Evolutionary conservation across 2,113 vertebrate genomes (phyloP).

Genomic region (Platycercus adscitus): DNA sequence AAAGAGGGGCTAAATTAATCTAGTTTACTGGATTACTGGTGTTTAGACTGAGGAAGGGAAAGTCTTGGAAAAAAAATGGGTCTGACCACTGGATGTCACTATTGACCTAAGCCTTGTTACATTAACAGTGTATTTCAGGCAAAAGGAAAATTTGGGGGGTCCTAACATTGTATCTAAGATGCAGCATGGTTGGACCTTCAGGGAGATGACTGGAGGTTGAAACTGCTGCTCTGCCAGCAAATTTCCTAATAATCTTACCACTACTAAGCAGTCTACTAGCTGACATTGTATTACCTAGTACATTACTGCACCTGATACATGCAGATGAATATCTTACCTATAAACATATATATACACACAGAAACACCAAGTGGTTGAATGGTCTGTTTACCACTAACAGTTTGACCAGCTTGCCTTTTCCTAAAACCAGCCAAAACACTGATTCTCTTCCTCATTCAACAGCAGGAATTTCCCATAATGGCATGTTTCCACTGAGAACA

Average conservation of each 20-base stretch:
- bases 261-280: background rate
- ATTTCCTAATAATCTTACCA: background rate
- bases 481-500: background rate
- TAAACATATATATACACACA: fast-evolving
- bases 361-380: background rate
- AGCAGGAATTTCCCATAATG: background rate
- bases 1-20: background rate
- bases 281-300: background rate
- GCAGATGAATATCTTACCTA: background rate
- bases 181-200: background rate
- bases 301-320: background rate
- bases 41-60: background rate
- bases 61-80: background rate
- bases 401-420: background rate
- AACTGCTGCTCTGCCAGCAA: background rate
- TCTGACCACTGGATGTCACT: conserved; percentile 46
- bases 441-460: background rate
- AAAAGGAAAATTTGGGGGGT: background rate
- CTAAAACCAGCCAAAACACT: background rate
- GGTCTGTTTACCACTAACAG: background rate
- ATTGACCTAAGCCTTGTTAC: background rate
- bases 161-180: background rate
- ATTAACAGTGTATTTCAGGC: background rate
- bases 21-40: background rate
- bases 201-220: background rate